Conservation (phyloP, 2,888 invertebrate genomes). For the Thelaira solivaga region DNA sequence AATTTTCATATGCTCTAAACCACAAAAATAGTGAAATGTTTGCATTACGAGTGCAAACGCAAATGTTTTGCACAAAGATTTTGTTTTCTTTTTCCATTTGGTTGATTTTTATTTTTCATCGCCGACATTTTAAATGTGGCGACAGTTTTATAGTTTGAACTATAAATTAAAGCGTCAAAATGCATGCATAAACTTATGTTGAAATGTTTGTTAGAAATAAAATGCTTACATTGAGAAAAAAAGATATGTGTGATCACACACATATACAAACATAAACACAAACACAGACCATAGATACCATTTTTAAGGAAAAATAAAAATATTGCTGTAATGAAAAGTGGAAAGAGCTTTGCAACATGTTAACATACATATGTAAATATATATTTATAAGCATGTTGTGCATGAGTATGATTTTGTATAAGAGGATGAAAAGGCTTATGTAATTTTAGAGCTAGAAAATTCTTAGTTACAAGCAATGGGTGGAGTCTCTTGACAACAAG, state of each 20-base stretch:
- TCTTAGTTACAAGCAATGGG: slow-evolving; percentile 50
- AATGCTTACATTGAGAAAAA: neutral
- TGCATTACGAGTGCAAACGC: neutral
- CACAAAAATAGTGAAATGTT: slow-evolving; percentile 27
- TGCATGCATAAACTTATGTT: slow-evolving; percentile 56
- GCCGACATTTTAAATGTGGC: slow-evolving; percentile 40
- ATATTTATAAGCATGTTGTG: neutral
- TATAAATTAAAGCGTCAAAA: slow-evolving; percentile 55
- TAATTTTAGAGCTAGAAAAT: neutral
- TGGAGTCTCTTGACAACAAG: slow-evolving; percentile 23
- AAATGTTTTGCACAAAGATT: neutral
- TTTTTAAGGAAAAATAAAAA: slow-evolving; percentile 10
- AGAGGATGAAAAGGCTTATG: neutral
- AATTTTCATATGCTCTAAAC: slow-evolving; percentile 24
- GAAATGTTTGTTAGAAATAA: slow-evolving; percentile 47
- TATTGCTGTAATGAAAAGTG: neutral
- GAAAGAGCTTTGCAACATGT: neutral
- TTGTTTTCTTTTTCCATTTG: slow-evolving; percentile 1
- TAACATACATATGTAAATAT: neutral
- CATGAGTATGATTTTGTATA: neutral
- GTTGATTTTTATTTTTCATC: neutral
- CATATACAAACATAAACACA: no score
- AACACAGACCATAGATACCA: neutral
- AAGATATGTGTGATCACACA: neutral
- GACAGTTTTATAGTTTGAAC: slow-evolving; percentile 60